phyloP scores from a whole-genome alignment of 2,113 vertebrate genomes.

The Rhea pennata region DNA sequence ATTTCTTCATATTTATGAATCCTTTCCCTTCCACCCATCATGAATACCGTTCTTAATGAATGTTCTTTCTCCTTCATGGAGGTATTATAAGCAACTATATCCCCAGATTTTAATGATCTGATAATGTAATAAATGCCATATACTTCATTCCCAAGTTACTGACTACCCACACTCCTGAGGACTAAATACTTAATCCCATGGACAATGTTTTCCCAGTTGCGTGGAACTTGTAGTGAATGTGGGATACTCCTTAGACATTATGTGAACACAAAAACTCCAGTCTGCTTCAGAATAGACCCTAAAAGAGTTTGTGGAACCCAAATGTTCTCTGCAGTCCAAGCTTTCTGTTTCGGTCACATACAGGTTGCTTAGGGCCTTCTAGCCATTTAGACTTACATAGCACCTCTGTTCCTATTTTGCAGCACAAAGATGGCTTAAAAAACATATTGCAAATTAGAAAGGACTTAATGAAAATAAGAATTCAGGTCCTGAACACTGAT shows the following conservation, averaged over 20 bases:
- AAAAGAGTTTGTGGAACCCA: fast-evolving
- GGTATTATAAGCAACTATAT: neutral
- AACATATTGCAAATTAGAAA: neutral
- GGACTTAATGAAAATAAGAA: neutral
- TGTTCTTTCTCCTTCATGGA: neutral
- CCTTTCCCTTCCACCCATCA: neutral
- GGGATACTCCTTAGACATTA: neutral
- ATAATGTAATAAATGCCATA: neutral
- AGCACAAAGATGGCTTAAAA: neutral
- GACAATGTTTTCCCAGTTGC: neutral
- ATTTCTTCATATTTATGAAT: neutral
- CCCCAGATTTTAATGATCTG: neutral
- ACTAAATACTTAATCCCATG: neutral
- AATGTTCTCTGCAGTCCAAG: neutral
- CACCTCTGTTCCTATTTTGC: neutral
- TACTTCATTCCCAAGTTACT: neutral
- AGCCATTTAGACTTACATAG: neutral
- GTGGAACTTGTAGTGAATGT: neutral
- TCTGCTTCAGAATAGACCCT: neutral
- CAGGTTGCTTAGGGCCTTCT: neutral
- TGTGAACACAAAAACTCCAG: neutral
- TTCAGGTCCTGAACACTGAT: neutral
- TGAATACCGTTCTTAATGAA: neutral
- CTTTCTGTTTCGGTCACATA: neutral
- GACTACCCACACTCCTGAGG: neutral